Base-by-base conservation (phyloP, 1,140 invertebrate species). In the Holcopasites calliopsidis region DNA sequence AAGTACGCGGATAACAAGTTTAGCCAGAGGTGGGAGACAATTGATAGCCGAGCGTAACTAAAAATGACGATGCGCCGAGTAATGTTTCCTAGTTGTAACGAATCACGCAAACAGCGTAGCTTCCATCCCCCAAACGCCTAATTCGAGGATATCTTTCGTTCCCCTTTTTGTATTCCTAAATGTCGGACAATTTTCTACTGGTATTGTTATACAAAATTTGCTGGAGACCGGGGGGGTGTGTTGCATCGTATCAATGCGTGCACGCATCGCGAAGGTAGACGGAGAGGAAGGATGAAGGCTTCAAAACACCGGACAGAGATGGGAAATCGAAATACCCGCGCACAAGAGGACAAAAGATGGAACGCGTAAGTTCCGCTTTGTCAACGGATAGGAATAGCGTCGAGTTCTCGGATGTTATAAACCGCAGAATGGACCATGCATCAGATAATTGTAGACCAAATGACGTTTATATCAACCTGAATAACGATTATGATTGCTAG, bases 361-460 rank as follows among this genome's bases (percentile, higher is more conserved):
- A 69, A 58, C 54, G 52, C 60, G 71, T 66, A 74, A 74, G 73
- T 75, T 68, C 54, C 54, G 64, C 65, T 69, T 75, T 75, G 73
- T 75, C 73, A 68, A 60, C 33, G 52, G 64, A 50, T 50, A 68
- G 73, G 44, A 23, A 60, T 49, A 60, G 21, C 35, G 55, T 40
- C n/a, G 55, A 60, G 64, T 69, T 49, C 42, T 68, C 52, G 73
- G 73, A 69, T 33, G 65, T 60, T 75, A 44, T 60, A 60, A 42
- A 69, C 73, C 73, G 23, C 73, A 57, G 44, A 58, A 60, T 69
- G 73, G 65, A 31, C 54, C 54, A 40, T 68, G 49, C 73, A 60
- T 68, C 73, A 52, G 42, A 60, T 69, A 75, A 75, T 75, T 75
- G 71, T 66, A 55, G 50, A 55, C 38, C 40, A 47, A 55, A 66